These are phyloP conservation scores for Sphenopsis melanotis DNA, from an alignment of 2,797 vertebrate genomes.

Conservation along the genomic window DNA sequence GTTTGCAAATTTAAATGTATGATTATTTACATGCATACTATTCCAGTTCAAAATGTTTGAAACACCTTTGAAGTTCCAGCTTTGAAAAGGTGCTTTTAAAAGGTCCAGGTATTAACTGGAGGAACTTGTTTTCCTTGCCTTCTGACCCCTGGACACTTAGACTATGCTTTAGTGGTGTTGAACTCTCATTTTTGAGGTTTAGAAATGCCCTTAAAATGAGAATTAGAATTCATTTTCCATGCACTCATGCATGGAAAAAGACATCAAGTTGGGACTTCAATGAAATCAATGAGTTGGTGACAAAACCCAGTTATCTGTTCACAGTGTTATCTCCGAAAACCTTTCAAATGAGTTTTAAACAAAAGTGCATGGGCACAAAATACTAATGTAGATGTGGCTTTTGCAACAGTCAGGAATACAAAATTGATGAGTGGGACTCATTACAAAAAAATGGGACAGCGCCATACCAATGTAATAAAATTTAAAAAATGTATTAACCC, in stretches of 20 bases:
- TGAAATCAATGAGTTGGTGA: not conserved
- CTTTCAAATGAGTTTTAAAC: not conserved
- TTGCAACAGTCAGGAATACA: not conserved
- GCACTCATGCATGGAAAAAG: not conserved
- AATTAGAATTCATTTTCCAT: not conserved
- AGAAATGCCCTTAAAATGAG: not conserved
- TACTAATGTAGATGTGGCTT: not conserved
- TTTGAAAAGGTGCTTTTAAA: not conserved
- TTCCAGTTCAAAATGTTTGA: not conserved
- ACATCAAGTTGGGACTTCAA: not conserved
- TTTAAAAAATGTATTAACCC: not conserved
- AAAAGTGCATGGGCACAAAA: not conserved
- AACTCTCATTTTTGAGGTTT: not conserved
- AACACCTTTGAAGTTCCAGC: not conserved
- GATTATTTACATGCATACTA: not conserved
- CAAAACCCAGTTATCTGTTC: not conserved
- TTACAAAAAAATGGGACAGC: not conserved
- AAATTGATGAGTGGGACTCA: slow-evolving; percentile 9
- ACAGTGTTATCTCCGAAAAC: not conserved
- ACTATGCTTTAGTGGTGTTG: not conserved
- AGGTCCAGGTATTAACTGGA: not conserved
- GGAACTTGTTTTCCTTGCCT: not conserved
- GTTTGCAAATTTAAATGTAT: not conserved
- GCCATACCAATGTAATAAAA: not conserved
- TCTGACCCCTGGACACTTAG: not conserved